phyloP scores from a whole-genome alignment of 1,140 invertebrate species.

The Pachypeltis micranthus region DNA sequence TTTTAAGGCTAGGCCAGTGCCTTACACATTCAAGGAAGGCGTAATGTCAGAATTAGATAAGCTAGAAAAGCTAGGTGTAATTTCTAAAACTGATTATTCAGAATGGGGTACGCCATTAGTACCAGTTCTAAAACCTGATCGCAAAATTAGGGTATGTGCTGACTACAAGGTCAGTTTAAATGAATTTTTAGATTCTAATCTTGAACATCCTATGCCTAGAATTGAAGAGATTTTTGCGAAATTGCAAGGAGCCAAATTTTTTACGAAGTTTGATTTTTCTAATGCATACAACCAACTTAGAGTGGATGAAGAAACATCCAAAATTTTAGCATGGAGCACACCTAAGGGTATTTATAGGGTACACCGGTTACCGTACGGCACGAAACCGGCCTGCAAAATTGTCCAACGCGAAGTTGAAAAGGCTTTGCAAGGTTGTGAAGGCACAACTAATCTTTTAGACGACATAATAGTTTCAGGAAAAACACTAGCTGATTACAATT shows the following conservation, averaged over 20 bases:
- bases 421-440: slow-evolving; percentile 1
- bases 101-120: slow-evolving; percentile 33
- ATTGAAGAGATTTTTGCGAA: slow-evolving; percentile 15
- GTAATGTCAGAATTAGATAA: slow-evolving; percentile 31
- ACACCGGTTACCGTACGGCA: slow-evolving; percentile 7
- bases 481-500: neutral
- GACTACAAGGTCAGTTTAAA: slow-evolving; percentile 29
- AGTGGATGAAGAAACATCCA: neutral
- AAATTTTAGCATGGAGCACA: neutral
- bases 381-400: too few species aligned
- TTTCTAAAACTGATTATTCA: slow-evolving; percentile 28
- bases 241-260: too few species aligned
- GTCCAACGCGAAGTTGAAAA: too few species aligned
- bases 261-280: slow-evolving; percentile 13
- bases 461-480: slow-evolving; percentile 6
- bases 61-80: slow-evolving; percentile 26
- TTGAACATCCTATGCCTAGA: slow-evolving; percentile 12
- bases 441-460: neutral
- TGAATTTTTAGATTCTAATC: slow-evolving; percentile 4
- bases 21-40: slow-evolving; percentile 28
- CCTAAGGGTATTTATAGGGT: slow-evolving; percentile 12
- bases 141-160: slow-evolving; percentile 28
- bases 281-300: slow-evolving; percentile 13
- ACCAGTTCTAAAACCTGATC: slow-evolving; percentile 30
- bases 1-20: slow-evolving; percentile 26